Evolutionary conservation across 1,140 invertebrate species (phyloP), one percentile per base, ranked within the genome.

Genomic region (Drosophila kepulauana): DNA sequence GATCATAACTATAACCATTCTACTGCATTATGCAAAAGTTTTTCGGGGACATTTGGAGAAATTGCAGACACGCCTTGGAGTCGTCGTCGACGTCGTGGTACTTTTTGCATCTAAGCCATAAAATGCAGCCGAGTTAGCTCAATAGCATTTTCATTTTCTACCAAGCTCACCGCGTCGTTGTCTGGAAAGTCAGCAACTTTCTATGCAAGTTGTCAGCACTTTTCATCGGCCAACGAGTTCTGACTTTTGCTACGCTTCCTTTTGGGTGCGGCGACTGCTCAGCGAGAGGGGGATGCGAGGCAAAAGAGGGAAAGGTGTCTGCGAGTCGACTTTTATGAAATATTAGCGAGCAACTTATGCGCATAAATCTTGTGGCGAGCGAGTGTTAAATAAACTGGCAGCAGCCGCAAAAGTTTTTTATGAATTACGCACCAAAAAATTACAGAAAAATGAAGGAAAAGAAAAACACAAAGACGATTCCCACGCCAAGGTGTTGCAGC

Each of bases 101-200:
- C 35, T 10, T 35, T 64, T 46, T 67, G 64, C 43, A 73, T 73
- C 30, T 56, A 16, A 57, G 16, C 67, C 73, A 71, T 70, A 64
- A 75, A 75, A 51, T 64, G 73, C 67, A 75, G 64, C 48, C 35
- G 16, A 68, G 56, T 49, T 15, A 56, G 61, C 65, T 74, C 71
- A 62, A 74, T 74, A 61, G 16, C 38, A 52, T 73, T 61, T 73
- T 68, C 65, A 74, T 69, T 74, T 74, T 43, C 65, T 58, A 43
- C 52, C 28, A 58, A 51, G 49, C 72, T 65, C 73, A 58, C 51
- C 28, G 73, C 28, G 41, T 35, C 38, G 54, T 10, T 56, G 74
- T 76, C 74, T 76, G 68, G 61, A 76, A 76, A 76, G 62, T 76
- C 74, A 66, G 74, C 74, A 76, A 76, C 74, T 76, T 76, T 76